phyloP scores from a whole-genome alignment of 2,113 vertebrate genomes.

The Myocastor coypus region DNA sequence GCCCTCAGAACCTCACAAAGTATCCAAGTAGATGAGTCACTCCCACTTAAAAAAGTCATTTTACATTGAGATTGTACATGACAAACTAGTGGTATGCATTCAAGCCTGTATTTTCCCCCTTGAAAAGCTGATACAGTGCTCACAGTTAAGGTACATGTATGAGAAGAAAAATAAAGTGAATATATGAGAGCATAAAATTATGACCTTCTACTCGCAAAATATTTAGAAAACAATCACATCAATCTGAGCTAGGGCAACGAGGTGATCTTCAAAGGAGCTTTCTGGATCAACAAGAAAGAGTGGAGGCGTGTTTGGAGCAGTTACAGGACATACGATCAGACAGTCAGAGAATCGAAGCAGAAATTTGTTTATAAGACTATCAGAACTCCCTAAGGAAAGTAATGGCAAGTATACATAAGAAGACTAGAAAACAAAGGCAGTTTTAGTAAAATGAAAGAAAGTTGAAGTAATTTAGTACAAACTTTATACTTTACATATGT shows the following conservation, averaged over 20 bases:
- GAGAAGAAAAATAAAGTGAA: too few species aligned
- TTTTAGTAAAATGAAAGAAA: not conserved
- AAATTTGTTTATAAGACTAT: not conserved
- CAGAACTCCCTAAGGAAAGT: not conserved
- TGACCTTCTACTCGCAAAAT: not conserved
- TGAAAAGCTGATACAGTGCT: not conserved
- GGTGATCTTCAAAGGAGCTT: not conserved
- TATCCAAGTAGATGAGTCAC: not conserved
- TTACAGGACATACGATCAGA: not conserved
- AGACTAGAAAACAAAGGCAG: not conserved
- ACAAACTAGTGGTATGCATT: not conserved
- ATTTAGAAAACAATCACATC: not conserved
- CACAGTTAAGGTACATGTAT: not conserved
- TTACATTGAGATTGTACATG: not conserved
- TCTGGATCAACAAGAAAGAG: not conserved
- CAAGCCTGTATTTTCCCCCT: not conserved
- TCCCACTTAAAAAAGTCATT: not conserved
- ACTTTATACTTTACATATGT: not conserved
- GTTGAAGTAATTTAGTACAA: not conserved
- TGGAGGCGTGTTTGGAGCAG: not conserved
- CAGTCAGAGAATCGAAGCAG: not conserved
- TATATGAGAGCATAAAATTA: too few species aligned
- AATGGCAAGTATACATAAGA: not conserved
- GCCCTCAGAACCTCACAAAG: not conserved
- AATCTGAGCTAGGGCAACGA: not conserved